Conservation (phyloP, 2,888 invertebrate genomes). For the Creontiades dilutus region DNA sequence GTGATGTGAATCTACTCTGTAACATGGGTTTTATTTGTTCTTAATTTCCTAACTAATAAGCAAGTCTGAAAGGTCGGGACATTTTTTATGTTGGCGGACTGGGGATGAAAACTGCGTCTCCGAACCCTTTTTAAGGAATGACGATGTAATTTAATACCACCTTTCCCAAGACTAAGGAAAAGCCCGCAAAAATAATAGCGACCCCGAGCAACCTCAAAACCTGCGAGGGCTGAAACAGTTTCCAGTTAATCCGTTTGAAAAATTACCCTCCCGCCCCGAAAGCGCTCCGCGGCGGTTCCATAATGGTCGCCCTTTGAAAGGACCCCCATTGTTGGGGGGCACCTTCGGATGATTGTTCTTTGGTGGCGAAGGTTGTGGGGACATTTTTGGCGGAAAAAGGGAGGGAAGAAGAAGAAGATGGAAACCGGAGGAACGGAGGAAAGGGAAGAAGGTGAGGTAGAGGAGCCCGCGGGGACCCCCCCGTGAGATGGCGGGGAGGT, state of each 20-base stretch:
- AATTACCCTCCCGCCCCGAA: conserved; percentile 47
- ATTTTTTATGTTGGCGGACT: not conserved
- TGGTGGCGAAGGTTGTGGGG: conserved; percentile 37
- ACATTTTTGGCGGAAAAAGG: conserved; percentile 52
- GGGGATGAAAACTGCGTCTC: conserved; percentile 19
- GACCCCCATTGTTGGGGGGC: conserved; percentile 58
- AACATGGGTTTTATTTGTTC: too few species aligned
- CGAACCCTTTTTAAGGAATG: conserved; percentile 60
- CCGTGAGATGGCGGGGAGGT: not conserved
- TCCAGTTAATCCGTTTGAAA: conserved; percentile 71
- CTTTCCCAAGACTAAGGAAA: conserved; percentile 49
- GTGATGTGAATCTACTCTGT: too few species aligned
- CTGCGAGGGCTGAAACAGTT: conserved; percentile 59
- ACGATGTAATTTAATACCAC: conserved; percentile 68
- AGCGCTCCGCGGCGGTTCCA: not conserved
- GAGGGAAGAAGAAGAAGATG: conserved; percentile 15
- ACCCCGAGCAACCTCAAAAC: not conserved
- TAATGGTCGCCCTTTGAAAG: conserved; percentile 67
- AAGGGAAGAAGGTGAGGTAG: not conserved
- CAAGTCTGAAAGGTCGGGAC: conserved; percentile 25
- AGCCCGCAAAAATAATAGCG: conserved; percentile 67
- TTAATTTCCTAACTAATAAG: conserved; percentile 41
- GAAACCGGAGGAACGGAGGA: not conserved
- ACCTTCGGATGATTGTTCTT: conserved; percentile 68
- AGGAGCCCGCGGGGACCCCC: not conserved